Percentiles rank a stretch among this genome's conserved stretches.
These are phyloP conservation scores for Hydrocynus forskahlii DNA, from an alignment of 2,797 vertebrate genomes.

Conservation along the genomic window DNA sequence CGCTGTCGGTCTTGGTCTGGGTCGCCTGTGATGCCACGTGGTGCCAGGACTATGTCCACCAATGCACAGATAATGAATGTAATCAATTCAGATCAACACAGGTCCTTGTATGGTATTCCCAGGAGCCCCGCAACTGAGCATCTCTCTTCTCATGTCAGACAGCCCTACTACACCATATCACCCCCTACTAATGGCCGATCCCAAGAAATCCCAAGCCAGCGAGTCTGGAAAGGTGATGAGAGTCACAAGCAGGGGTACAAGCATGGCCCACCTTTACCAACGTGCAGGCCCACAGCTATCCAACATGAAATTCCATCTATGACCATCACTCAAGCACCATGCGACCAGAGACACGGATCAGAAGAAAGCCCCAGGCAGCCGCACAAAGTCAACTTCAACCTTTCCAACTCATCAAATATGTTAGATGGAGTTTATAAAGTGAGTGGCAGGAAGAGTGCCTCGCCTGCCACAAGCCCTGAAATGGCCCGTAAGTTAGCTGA, in stretches of 20 bases:
- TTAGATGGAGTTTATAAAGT: constrained; percentile 43
- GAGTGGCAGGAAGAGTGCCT: constrained; percentile 53
- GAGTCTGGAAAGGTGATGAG: constrained; percentile 53
- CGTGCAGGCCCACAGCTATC: constrained; percentile 73
- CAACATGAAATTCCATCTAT: constrained; percentile 68
- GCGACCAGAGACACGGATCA: constrained; percentile 32
- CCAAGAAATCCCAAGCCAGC: constrained; percentile 52
- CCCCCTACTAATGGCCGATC: constrained; percentile 9
- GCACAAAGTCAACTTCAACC: constrained; percentile 57
- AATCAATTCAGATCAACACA: constrained; percentile 56
- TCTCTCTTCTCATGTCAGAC: constrained; percentile 64
- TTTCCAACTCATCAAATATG: constrained; percentile 51
- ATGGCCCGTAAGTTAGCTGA: constrained; percentile 62
- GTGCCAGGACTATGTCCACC: constrained; percentile 65
- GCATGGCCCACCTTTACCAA: constrained; percentile 67
- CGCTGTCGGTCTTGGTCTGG: constrained; percentile 71
- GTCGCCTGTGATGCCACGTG: constrained; percentile 67
- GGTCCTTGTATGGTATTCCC: constrained; percentile 63
- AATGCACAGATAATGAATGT: constrained; percentile 60
- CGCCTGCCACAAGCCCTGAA: constrained; percentile 63
- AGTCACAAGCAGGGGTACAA: constrained; percentile 60
- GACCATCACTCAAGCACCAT: constrained; percentile 35
- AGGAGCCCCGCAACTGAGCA: constrained; percentile 73
- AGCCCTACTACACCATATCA: constrained; percentile 41
- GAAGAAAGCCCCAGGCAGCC: constrained; percentile 47